Conservation (phyloP, 2,797 vertebrate genomes). For the Macrochelys suwanniensis region DNA sequence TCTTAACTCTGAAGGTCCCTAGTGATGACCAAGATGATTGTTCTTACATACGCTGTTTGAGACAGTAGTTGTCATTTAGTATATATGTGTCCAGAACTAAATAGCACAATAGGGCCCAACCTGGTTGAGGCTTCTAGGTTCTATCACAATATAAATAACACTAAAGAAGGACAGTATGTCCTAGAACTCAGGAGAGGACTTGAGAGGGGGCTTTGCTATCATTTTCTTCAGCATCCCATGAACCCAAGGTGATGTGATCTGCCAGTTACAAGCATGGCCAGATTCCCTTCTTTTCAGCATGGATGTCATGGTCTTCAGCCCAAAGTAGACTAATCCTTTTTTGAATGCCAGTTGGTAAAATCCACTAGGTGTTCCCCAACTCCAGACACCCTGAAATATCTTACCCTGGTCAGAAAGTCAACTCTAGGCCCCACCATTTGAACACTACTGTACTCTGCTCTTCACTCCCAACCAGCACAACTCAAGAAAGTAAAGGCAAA, state of each 20-base stretch:
- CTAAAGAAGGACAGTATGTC: accelerated
- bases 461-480: background rate
- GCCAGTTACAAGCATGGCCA: background rate
- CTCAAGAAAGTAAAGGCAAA: accelerated
- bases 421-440: accelerated
- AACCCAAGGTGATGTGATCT: background rate
- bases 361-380: accelerated
- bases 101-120: constrained; percentile 15
- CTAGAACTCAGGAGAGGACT: background rate
- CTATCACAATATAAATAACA: background rate
- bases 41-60: background rate
- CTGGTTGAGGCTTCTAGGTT: constrained; percentile 14
- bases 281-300: background rate
- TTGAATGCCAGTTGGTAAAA: background rate
- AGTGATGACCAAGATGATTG: background rate
- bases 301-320: background rate
- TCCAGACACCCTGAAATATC: background rate
- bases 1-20: background rate
- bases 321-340: background rate
- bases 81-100: constrained; percentile 15
- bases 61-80: constrained; percentile 3
- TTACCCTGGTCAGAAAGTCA: background rate
- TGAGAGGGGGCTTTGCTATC: background rate
- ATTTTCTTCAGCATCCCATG: background rate
- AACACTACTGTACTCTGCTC: background rate